Base-by-base conservation (phyloP, 2,113 vertebrate genomes). In the Redunca redunca region DNA sequence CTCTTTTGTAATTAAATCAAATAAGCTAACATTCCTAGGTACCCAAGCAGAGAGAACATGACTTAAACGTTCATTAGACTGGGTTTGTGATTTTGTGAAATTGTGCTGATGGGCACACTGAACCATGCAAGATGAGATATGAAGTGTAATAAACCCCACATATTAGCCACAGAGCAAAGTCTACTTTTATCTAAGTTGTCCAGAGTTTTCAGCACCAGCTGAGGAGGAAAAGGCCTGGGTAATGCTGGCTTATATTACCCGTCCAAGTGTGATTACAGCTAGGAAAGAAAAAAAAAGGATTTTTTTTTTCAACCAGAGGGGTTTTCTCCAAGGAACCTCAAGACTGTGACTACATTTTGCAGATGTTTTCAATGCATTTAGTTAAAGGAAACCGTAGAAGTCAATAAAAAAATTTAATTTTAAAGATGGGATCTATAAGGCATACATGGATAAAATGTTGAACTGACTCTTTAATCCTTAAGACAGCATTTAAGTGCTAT, bases 1-100 rank as follows among this genome's bases (percentile, higher is more conserved):
- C 30, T 96, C 58, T 94, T 96, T 77, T 60, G 48, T 95, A 94
- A 97, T 97, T 89, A 97, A 96, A 96, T 90, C 78, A 94, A 96
- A 94, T 92, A 88, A 94, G 58, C 74, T 78, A 81, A 92, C 28
- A 78, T 88, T 92, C 74, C 81, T 91, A 91, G 88, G 81, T 88
- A 83, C 15, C 21, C 15, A 84, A 43, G 48, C 80, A 78, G 92
- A 50, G 10, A 46, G 58, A 96, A 55, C 43, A 90, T 48, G 90
- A 60, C 64, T 93, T 96, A 95, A 83, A 48, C 30, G 46, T 48
- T 95, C 58, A 88, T 60, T 84, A 36, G 43, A 62, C 36, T 78
- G 33, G 50, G 88, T 91, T 97, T 91, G 43, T 96, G 95, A 91
- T 94, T 94, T 93, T 90, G 96, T 83, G 21, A 96, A 67, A 58